phyloP scores from a whole-genome alignment of 2,888 invertebrate genomes.

The Ceraclea dissimilis region DNA sequence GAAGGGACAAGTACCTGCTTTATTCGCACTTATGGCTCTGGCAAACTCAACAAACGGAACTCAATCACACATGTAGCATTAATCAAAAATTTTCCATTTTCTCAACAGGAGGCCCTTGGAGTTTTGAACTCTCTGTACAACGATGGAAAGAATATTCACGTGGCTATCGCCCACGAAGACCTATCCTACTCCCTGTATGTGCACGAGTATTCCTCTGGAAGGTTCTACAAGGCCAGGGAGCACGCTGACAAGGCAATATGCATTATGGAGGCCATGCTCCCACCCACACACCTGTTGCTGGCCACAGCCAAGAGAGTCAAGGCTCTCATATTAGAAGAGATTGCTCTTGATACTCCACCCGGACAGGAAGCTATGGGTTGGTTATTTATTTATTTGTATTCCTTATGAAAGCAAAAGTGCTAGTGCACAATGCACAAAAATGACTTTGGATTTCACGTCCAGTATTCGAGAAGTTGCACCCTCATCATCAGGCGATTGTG shows the following conservation, averaged over 20 bases:
- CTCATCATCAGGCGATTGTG: too few relatives aligned
- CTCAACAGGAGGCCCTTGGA: slow-evolving; percentile 57
- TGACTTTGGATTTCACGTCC: too few relatives aligned
- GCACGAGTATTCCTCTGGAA: slow-evolving; percentile 82
- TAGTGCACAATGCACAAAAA: too few relatives aligned
- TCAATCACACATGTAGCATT: too few relatives aligned
- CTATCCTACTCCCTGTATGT: slow-evolving; percentile 90
- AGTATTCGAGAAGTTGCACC: too few relatives aligned
- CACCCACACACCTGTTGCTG: slow-evolving; percentile 73
- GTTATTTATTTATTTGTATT: neutral
- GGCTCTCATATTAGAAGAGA: slow-evolving; percentile 88
- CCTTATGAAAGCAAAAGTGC: too few relatives aligned
- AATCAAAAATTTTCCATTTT: too few relatives aligned
- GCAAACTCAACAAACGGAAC: too few relatives aligned
- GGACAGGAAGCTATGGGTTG: slow-evolving; percentile 41
- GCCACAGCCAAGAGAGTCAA: slow-evolving; percentile 88
- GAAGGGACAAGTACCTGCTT: too few relatives aligned
- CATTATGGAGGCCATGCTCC: slow-evolving; percentile 73
- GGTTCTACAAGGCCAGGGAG: slow-evolving; percentile 73
- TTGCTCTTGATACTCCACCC: slow-evolving; percentile 72
- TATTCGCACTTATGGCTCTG: too few relatives aligned
- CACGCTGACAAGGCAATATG: slow-evolving; percentile 77
- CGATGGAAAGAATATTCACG: slow-evolving; percentile 78
- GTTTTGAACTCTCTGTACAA: slow-evolving; percentile 70
- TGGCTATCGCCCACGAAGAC: slow-evolving; percentile 87